Base-by-base conservation (phyloP, 2,888 invertebrate species). In the Aradus depressus region DNA sequence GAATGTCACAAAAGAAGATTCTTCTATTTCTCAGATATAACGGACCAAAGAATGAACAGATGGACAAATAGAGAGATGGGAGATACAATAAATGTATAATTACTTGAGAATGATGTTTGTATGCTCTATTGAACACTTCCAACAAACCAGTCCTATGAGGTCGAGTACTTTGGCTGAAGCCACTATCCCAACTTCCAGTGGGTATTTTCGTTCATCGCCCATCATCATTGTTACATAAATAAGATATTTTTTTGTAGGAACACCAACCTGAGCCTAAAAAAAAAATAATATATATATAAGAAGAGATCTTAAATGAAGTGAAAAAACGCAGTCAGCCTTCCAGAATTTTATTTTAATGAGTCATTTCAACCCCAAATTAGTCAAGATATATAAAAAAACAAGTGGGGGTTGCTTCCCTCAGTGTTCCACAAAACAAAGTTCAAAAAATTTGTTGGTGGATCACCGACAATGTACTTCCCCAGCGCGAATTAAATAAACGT, bases 81-180 rank as follows among this genome's bases (percentile, higher is more conserved):
- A 38, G 23, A 35, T 22, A 4, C 21, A 38, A 21, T 38, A 38
- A 8, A 39, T n/a, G 19, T 10, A 8, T 23, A 62, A 63, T 58
- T 55, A 71, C 71, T 68, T 67, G 26, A 72, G 61, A 35, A 62
- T 61, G 54, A 68, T 66, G 58, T 70, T 65, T 1, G 68, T 64
- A 64, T 70, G 66, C 55, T 71, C 68, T 49, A 64, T 64, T 4
- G 67, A 64, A 57, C 79, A 84, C 71, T 88, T 85, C 66, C 88
- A 90, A 70, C 92, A 87, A 62, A 88, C 88, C 49, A 95, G 79
- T 28, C 96, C 96, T 65, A 96, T 88, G 26, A 95, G 75, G 66
- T 96, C 93, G 61, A 78, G 75, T 50, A 95, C 87, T 71, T 84
- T 90, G 22, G 93, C 91, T 61, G 77, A 80, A 16, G 84, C 79